These are phyloP conservation scores for Rapana venosa DNA, from an alignment of 2,888 invertebrate species.

Conservation along the genomic window DNA sequence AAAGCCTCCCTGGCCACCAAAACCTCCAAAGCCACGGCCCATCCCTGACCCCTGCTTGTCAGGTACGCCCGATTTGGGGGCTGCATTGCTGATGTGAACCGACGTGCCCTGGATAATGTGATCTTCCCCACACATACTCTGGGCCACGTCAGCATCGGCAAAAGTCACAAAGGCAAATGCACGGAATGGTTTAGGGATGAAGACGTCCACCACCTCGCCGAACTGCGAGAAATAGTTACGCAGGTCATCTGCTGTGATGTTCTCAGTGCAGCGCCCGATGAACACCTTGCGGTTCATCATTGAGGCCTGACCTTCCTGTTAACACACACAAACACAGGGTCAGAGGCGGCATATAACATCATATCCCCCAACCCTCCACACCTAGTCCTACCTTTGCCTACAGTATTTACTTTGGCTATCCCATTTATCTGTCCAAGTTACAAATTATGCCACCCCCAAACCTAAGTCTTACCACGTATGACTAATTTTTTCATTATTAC, in stretches of 20 bases:
- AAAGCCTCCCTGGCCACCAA: constrained; percentile 46
- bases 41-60: constrained; percentile 56
- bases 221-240: constrained; percentile 90
- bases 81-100: constrained; percentile 81
- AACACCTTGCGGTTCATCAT: constrained; percentile 87
- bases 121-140: constrained; percentile 93
- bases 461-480: no score
- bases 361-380: not conserved
- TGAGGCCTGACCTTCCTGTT: constrained; percentile 72
- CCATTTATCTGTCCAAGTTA: no score
- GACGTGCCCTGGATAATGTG: constrained; percentile 93
- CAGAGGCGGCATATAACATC: not conserved
- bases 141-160: constrained; percentile 93
- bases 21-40: constrained; percentile 40
- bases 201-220: constrained; percentile 95
- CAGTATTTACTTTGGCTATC: no score
- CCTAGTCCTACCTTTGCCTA: no score
- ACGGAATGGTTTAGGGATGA: constrained; percentile 94
- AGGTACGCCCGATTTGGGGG: constrained; percentile 69
- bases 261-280: constrained; percentile 95
- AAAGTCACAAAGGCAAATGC: constrained; percentile 91
- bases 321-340: constrained; percentile 15
- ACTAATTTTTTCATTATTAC: no score
- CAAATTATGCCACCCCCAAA: no score
- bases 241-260: constrained; percentile 92